These are phyloP conservation scores for Pararge aegeria DNA, from an alignment of 1,140 invertebrate species.

Conservation along the genomic window DNA sequence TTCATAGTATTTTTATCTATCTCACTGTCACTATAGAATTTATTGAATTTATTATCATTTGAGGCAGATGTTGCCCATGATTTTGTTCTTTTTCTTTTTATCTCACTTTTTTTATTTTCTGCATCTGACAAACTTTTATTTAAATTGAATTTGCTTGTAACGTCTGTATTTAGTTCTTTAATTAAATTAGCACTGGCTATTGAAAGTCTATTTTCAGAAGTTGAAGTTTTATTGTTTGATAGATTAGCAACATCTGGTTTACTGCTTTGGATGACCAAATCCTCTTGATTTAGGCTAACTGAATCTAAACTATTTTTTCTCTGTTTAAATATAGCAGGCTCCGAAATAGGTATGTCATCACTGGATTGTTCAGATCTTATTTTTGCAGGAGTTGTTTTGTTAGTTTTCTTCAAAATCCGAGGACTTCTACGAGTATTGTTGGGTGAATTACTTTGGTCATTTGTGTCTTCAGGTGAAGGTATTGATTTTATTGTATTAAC, in stretches of 20 bases:
- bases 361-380: not conserved
- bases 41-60: conserved; percentile 38
- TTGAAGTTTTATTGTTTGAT: conserved; percentile 1
- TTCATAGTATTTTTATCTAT: conserved; percentile 42
- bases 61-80: conserved; percentile 42
- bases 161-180: conserved; percentile 30
- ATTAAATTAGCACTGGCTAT: conserved; percentile 33
- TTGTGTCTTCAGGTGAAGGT: conserved; percentile 24
- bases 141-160: conserved; percentile 29
- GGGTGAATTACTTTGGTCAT: conserved; percentile 17
- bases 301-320: not conserved
- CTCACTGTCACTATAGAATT: conserved; percentile 59
- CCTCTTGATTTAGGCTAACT: not conserved
- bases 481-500: conserved; percentile 32
- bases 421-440: conserved; percentile 40
- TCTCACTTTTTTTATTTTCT: conserved; percentile 29
- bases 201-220: conserved; percentile 33
- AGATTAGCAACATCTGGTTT: too few species aligned
- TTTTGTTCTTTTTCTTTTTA: conserved; percentile 53
- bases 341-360: not conserved
- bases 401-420: conserved; percentile 28
- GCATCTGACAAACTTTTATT: conserved; percentile 50
- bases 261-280: too few species aligned
- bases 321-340: not conserved
- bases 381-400: conserved; percentile 4